Evolutionary conservation across 2,113 vertebrate species (phyloP).

Genomic region (Columba livia): DNA sequence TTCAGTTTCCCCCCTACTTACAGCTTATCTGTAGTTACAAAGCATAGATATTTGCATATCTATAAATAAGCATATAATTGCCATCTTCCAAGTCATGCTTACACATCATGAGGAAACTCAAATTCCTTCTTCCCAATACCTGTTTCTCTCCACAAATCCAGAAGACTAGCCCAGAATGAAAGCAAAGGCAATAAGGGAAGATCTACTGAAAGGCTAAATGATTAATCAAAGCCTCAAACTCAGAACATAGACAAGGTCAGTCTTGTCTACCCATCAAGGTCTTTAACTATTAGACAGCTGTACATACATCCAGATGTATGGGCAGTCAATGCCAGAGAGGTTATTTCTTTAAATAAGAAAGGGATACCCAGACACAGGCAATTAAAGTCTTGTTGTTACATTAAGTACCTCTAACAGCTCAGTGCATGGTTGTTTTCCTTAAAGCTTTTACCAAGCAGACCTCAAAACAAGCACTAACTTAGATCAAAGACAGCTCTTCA

Average conservation of each 20-base stretch:
- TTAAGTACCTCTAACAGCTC: background rate
- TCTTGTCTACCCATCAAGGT: background rate
- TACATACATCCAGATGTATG: rapidly evolving
- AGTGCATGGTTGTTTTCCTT: background rate
- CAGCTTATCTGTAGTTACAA: background rate
- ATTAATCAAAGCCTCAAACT: background rate
- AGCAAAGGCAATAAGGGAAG: background rate
- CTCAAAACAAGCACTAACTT: background rate
- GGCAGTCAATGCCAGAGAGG: background rate
- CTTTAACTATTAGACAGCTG: background rate
- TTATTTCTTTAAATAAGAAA: background rate
- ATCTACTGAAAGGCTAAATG: background rate
- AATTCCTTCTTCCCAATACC: background rate
- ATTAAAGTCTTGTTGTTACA: background rate
- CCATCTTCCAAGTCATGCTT: background rate
- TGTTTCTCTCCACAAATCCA: background rate
- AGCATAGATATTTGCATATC: background rate
- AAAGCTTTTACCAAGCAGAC: background rate
- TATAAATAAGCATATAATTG: background rate
- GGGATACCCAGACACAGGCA: background rate
- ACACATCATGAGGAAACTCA: background rate
- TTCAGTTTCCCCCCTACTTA: background rate
- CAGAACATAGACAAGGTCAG: rapidly evolving
- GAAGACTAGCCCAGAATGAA: background rate
- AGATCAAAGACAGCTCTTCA: background rate